Conservation (phyloP, 2,113 vertebrate genomes). For the Pseudopipra pipra region DNA sequence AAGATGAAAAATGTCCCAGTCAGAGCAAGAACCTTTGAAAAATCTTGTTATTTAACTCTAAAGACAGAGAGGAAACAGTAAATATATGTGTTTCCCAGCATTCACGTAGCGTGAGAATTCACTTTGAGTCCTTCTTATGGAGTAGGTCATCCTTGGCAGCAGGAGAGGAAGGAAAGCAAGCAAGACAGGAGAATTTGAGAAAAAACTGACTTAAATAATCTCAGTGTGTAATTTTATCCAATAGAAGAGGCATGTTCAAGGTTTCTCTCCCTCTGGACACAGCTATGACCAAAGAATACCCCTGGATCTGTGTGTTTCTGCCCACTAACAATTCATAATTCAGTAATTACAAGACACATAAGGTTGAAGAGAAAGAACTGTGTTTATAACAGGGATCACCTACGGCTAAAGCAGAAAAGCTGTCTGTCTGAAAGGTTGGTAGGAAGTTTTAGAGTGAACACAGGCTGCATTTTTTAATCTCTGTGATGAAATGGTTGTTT, state of each 20-base stretch:
- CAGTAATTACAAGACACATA: background rate
- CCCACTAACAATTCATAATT: background rate
- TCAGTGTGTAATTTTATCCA: background rate
- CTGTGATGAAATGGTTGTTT: background rate
- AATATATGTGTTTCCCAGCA: background rate
- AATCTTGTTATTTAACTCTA: background rate
- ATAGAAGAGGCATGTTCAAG: background rate
- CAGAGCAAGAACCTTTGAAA: background rate
- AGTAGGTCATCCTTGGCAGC: background rate
- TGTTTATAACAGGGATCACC: background rate
- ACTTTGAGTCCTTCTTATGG: background rate
- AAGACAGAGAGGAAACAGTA: background rate
- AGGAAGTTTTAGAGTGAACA: background rate
- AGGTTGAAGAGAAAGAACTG: background rate
- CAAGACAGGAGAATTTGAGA: background rate
- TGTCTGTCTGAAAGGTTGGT: background rate
- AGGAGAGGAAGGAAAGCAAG: background rate
- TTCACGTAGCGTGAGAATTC: background rate
- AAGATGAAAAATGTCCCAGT: background rate
- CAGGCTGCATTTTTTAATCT: background rate
- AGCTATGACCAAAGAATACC: background rate
- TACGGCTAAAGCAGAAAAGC: background rate
- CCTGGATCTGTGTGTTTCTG: background rate
- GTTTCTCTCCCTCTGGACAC: background rate
- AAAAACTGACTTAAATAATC: background rate